phyloP scores from a whole-genome alignment of 2,113 vertebrate species.

The Nannobrachium achirus region DNA sequence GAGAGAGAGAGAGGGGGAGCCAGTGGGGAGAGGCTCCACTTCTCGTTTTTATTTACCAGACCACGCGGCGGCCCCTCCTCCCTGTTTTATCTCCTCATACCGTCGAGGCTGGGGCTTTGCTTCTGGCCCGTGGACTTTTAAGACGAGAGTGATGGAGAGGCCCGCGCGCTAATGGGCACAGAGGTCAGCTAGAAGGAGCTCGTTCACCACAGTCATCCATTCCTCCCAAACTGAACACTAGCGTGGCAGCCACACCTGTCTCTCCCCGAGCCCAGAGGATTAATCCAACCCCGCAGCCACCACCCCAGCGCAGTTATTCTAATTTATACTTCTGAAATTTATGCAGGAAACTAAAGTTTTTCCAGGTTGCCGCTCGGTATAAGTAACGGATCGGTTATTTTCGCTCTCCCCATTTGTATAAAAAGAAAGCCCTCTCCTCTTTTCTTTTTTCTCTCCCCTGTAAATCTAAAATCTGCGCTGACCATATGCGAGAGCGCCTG shows the following conservation, averaged over 20 bases:
- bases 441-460: neutral
- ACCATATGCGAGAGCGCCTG: conserved; percentile 8
- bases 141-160: conserved; percentile 70
- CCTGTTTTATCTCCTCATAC: conserved; percentile 57
- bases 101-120: conserved; percentile 27
- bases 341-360: conserved; percentile 37
- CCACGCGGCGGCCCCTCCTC: conserved; percentile 57
- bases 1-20: conserved; percentile 45
- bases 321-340: conserved; percentile 53
- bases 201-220: conserved; percentile 47
- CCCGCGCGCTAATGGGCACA: conserved; percentile 62
- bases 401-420: conserved; percentile 16
- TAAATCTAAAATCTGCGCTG: neutral
- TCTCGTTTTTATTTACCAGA: conserved; percentile 64
- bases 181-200: conserved; percentile 71
- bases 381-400: conserved; percentile 1
- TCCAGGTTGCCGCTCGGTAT: conserved; percentile 3
- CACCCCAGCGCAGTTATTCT: conserved; percentile 24
- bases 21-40: conserved; percentile 36
- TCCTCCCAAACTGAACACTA: conserved; percentile 51
- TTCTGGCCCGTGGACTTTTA: conserved; percentile 65
- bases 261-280: conserved; percentile 47
- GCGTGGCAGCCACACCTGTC: neutral
- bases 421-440: no score
- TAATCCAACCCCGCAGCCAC: conserved; percentile 44